Evolutionary conservation across 2,888 invertebrate genomes (phyloP).

Genomic region (Cantharis rustica): DNA sequence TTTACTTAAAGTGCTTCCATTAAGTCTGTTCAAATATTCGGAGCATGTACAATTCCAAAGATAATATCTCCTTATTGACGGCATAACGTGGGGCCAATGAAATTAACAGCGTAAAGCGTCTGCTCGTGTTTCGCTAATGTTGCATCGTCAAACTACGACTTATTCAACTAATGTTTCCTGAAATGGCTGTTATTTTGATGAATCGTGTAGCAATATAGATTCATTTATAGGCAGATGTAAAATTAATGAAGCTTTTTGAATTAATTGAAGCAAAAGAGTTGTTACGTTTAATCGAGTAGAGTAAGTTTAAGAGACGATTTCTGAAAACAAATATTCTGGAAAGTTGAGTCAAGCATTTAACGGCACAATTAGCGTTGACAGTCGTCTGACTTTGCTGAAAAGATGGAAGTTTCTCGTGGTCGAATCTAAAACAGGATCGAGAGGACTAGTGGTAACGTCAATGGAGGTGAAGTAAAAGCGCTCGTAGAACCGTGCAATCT

Average conservation of each 20-base stretch:
- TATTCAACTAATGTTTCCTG: slow-evolving; percentile 20
- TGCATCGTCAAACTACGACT: slow-evolving; percentile 15
- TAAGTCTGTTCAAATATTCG: slow-evolving; percentile 26
- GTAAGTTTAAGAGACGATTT: background rate
- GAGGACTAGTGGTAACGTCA: slow-evolving; percentile 22
- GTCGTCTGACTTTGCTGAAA: slow-evolving; percentile 18
- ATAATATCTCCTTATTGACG: slow-evolving; percentile 33
- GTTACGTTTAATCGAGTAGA: background rate
- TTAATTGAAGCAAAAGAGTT: background rate
- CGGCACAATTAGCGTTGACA: slow-evolving; percentile 30
- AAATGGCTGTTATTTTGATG: slow-evolving; percentile 27
- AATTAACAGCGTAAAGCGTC: slow-evolving; percentile 30
- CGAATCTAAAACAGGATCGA: slow-evolving; percentile 21
- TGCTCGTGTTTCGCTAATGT: slow-evolving; percentile 15
- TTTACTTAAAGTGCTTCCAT: slow-evolving; percentile 29
- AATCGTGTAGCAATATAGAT: slow-evolving; percentile 16
- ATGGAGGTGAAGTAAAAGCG: slow-evolving; percentile 26
- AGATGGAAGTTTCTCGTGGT: slow-evolving; percentile 29
- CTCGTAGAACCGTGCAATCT: slow-evolving; percentile 29
- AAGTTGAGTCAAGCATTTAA: slow-evolving; percentile 29
- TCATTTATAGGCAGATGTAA: slow-evolving; percentile 15
- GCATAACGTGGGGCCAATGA: slow-evolving; percentile 29
- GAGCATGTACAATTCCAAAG: slow-evolving; percentile 28
- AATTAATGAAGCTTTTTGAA: background rate
- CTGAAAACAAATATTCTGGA: background rate